Conservation (phyloP, 2,113 vertebrate species). For the Brienomyrus brachyistius region DNA sequence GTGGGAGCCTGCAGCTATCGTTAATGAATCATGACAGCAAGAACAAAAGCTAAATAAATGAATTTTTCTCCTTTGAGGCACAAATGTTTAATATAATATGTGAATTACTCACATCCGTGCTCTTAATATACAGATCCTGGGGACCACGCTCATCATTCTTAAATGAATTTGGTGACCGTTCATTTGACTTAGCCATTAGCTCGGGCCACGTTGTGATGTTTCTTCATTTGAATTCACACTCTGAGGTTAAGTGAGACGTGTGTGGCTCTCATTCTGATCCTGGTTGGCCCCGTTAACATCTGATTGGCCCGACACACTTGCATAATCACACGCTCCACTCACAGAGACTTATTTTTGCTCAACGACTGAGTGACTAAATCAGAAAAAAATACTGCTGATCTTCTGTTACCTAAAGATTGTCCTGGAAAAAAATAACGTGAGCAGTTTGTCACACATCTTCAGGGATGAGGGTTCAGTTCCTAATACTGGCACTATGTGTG, state of each 20-base stretch:
- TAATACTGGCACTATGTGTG: background rate
- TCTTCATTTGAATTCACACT: background rate
- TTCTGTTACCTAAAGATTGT: background rate
- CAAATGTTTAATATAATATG: conserved; percentile 3
- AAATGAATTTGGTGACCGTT: background rate
- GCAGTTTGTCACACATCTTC: background rate
- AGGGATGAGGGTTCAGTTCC: background rate
- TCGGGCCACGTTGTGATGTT: background rate
- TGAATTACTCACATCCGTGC: background rate
- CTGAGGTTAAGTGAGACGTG: background rate
- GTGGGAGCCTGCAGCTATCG: background rate
- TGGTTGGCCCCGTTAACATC: background rate
- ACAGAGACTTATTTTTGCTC: background rate
- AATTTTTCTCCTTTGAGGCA: background rate
- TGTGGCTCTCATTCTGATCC: background rate
- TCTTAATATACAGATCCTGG: background rate
- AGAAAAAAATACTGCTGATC: background rate
- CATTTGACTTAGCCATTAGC: background rate
- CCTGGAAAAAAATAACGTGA: background rate
- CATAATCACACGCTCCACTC: background rate
- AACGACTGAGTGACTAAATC: background rate
- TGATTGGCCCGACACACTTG: background rate
- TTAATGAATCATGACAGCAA: conserved; percentile 2
- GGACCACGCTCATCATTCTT: background rate
- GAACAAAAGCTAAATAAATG: background rate